These are phyloP conservation scores for Meriones psammophilus DNA, from an alignment of 2,797 vertebrate genomes.

Conservation along the genomic window DNA sequence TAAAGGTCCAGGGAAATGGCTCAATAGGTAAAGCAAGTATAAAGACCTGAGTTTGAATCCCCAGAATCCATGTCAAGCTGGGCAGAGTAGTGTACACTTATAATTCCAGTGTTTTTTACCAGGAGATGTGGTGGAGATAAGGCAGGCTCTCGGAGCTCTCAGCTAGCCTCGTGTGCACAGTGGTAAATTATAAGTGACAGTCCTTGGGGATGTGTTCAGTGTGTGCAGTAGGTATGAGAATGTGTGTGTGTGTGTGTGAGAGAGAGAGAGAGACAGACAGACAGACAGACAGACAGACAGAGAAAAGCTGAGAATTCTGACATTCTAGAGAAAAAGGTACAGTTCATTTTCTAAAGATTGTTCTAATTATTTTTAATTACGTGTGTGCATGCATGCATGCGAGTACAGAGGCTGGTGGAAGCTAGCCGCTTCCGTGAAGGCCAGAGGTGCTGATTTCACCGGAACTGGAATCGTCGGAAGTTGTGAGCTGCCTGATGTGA, in stretches of 20 bases:
- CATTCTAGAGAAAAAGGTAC: not conserved
- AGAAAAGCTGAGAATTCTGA: not conserved
- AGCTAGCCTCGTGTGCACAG: not conserved
- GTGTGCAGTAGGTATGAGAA: not conserved
- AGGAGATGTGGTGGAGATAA: not conserved
- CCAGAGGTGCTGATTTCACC: not conserved
- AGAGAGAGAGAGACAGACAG: not conserved
- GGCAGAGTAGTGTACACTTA: not conserved
- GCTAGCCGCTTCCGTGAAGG: not conserved
- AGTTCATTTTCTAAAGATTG: not conserved
- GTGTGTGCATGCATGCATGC: not conserved
- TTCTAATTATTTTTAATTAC: not conserved
- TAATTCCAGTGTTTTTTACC: not conserved
- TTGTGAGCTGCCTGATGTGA: not conserved
- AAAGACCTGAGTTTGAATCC: not conserved
- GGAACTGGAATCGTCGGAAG: not conserved
- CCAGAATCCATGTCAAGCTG: not conserved
- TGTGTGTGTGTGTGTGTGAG: not conserved
- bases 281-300: not conserved
- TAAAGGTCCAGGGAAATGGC: not conserved
- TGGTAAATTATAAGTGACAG: not conserved
- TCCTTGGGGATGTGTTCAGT: not conserved
- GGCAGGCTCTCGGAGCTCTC: not conserved
- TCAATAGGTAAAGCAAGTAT: not conserved
- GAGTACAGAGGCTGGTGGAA: not conserved